These are phyloP conservation scores for Leptopilina myrica DNA, from an alignment of 2,888 invertebrate genomes.

Conservation along the genomic window DNA sequence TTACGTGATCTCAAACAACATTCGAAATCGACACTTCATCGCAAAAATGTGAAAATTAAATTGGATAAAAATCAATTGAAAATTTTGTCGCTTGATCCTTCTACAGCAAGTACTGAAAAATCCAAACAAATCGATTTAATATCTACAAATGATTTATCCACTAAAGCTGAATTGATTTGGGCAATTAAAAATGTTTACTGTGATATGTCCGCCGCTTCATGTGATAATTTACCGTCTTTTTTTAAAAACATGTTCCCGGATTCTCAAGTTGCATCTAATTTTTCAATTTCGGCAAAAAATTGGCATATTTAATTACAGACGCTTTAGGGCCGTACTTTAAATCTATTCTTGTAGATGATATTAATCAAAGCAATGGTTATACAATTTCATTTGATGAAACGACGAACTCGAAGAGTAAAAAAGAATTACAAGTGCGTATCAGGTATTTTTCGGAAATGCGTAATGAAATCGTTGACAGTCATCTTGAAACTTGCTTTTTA, in stretches of 20 bases:
- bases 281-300: constrained; percentile 11
- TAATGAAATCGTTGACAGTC: not conserved
- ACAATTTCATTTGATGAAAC: constrained; percentile 10
- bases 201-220: no score
- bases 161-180: constrained; percentile 13
- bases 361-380: not conserved
- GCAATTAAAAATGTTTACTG: not conserved
- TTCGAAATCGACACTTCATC: not conserved
- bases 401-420: constrained; percentile 4
- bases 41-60: not conserved
- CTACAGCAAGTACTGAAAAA: not conserved
- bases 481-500: not conserved
- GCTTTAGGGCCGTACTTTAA: not conserved
- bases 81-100: not conserved
- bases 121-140: not conserved
- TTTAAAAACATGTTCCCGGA: constrained; percentile 4
- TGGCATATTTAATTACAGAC: not conserved
- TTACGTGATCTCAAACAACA: not conserved
- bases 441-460: constrained; percentile 13
- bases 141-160: constrained; percentile 1
- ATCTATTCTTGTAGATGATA: constrained; percentile 2
- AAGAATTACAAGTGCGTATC: constrained; percentile 1
- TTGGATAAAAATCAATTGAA: not conserved
- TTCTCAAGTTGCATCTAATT: constrained; percentile 3
- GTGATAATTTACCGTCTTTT: not conserved